Percentiles rank a stretch among this genome's conserved stretches.
These are phyloP conservation scores for Gymnothorax reevesii DNA, from an alignment of 2,797 vertebrate genomes.

Conservation along the genomic window DNA sequence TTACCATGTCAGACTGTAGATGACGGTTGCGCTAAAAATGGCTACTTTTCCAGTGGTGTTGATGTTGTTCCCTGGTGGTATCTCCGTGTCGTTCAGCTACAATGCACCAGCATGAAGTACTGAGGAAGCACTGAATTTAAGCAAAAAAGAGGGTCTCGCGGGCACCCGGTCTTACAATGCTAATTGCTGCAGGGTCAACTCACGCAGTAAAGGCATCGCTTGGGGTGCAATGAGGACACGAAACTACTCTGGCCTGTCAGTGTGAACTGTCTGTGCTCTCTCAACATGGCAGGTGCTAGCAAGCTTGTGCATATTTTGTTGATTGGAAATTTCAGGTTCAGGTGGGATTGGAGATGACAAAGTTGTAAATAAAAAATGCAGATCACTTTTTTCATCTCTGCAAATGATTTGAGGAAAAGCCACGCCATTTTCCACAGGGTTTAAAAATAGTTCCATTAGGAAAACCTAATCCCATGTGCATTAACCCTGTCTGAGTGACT, in stretches of 20 bases:
- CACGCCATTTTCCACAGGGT: conserved; percentile 35
- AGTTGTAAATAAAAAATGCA: conserved; percentile 14
- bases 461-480: conserved; percentile 4
- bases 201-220: too few species aligned
- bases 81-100: background rate
- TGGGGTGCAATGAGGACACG: too few species aligned
- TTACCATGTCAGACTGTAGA: background rate
- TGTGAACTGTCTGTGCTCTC: too few species aligned
- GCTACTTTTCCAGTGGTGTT: background rate
- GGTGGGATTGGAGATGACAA: too few species aligned
- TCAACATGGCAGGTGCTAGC: too few species aligned
- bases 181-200: background rate
- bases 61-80: background rate
- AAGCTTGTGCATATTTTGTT: too few species aligned
- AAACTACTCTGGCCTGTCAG: too few species aligned
- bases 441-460: conserved; percentile 27
- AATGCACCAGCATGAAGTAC: conserved; percentile 10
- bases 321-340: too few species aligned
- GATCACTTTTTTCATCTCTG: conserved; percentile 21
- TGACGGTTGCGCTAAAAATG: too few species aligned
- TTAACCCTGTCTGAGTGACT: background rate
- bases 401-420: conserved; percentile 24
- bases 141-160: conserved; percentile 6
- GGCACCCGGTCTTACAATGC: conserved; percentile 35
- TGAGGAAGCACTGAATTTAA: background rate